phyloP scores from a whole-genome alignment of 1,140 invertebrate genomes.

The Drosophila mauritiana region DNA sequence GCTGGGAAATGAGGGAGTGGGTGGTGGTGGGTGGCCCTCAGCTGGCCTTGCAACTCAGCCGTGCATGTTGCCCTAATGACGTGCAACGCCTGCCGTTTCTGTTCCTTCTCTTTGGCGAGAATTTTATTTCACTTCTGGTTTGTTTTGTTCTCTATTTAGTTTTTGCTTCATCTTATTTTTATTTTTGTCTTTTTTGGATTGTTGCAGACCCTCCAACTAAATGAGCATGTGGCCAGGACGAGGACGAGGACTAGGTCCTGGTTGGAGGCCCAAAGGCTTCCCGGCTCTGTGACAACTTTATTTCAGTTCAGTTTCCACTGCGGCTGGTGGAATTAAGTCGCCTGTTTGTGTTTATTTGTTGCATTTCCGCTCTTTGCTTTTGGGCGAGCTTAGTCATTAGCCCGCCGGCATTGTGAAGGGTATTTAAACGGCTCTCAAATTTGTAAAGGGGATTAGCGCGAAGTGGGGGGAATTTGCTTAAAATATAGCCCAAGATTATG shows the following conservation, averaged over 20 bases:
- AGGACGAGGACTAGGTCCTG: conserved; percentile 25
- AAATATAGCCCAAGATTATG: conserved; percentile 11
- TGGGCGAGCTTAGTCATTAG: conserved; percentile 66
- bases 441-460: conserved; percentile 41
- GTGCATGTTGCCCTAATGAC: conserved; percentile 77
- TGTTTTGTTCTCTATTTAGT: conserved; percentile 23
- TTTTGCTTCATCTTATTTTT: conserved; percentile 10
- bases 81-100: conserved; percentile 61
- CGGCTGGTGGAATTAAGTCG: conserved; percentile 57
- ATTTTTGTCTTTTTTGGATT: conserved; percentile 17
- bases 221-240: conserved; percentile 64
- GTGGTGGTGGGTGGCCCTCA: conserved; percentile 14
- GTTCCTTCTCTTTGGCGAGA: conserved; percentile 18
- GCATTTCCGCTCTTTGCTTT: conserved; percentile 66
- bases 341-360: conserved; percentile 74
- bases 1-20: background rate
- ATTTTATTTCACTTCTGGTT: conserved; percentile 43
- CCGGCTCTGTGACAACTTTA: conserved; percentile 71
- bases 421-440: conserved; percentile 59
- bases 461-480: conserved; percentile 22
- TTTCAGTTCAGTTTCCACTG: conserved; percentile 57
- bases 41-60: conserved; percentile 50
- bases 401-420: conserved; percentile 46
- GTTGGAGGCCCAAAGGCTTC: conserved; percentile 34
- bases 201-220: conserved; percentile 47